A percentile compares a stretch with the other conserved stretches of the same genome.
Conservation (phyloP, 2,888 invertebrate species). For the Catonia carolina region DNA sequence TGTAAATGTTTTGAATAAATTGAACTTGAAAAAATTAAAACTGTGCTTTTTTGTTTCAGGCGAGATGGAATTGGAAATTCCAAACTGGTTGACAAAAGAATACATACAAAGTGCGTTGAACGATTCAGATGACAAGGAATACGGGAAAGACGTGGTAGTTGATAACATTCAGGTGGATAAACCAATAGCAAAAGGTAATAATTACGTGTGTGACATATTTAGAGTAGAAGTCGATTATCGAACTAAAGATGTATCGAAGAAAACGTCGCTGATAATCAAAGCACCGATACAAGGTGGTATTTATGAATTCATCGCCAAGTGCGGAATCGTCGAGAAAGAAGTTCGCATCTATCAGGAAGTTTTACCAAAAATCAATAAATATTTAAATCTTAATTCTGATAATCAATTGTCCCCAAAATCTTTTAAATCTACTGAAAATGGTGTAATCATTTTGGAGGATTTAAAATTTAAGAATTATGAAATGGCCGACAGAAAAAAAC, state of each 20-base stretch:
- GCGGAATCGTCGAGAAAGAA: not conserved
- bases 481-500: not conserved
- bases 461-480: not conserved
- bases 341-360: not conserved
- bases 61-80: too few species aligned
- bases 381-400: not conserved
- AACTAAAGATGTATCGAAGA: too few species aligned
- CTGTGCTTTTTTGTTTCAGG: too few species aligned
- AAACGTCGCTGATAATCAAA: constrained; percentile 1
- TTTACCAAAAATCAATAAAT: not conserved
- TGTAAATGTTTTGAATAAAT: too few species aligned
- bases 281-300: not conserved
- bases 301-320: not conserved
- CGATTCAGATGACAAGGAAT: too few species aligned
- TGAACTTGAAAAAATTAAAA: too few species aligned
- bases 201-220: not conserved
- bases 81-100: too few species aligned
- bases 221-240: not conserved
- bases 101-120: too few species aligned
- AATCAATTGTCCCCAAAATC: not conserved
- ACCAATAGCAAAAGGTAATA: constrained; percentile 1
- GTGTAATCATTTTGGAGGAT: not conserved
- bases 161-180: not conserved
- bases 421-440: not conserved
- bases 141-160: too few species aligned